These are phyloP conservation scores for Chaetodon auriga DNA, from an alignment of 2,113 vertebrate species.

Conservation along the genomic window DNA sequence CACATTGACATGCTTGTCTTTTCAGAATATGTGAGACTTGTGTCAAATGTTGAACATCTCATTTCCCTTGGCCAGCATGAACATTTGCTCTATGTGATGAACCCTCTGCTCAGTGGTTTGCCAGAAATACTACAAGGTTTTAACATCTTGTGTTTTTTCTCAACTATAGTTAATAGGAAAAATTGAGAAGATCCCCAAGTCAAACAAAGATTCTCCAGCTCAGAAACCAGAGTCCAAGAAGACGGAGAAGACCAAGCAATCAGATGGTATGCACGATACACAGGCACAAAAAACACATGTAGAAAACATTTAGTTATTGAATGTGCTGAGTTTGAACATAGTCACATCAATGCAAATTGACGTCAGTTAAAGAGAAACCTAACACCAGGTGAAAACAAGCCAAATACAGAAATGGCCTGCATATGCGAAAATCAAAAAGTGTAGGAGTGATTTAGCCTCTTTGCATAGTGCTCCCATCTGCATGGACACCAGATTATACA, in stretches of 20 bases:
- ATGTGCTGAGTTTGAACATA: not conserved
- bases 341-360: not conserved
- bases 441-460: not conserved
- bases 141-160: not conserved
- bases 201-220: slow-evolving; percentile 87
- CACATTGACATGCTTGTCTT: not conserved
- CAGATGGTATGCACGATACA: slow-evolving; percentile 86
- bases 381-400: not conserved
- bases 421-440: too few relatives aligned
- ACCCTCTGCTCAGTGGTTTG: not conserved
- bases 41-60: too few relatives aligned
- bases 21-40: not conserved
- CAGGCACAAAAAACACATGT: not conserved
- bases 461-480: not conserved
- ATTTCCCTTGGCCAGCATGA: not conserved
- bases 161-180: slow-evolving; percentile 83
- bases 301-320: not conserved
- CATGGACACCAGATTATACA: not conserved
- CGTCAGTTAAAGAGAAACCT: not conserved
- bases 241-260: slow-evolving; percentile 85
- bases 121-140: not conserved
- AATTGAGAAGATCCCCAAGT: slow-evolving; percentile 86
- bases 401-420: not conserved
- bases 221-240: slow-evolving; percentile 89
- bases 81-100: not conserved